These are phyloP conservation scores for Agrotis segetum DNA, from an alignment of 2,888 invertebrate genomes.

Conservation along the genomic window DNA sequence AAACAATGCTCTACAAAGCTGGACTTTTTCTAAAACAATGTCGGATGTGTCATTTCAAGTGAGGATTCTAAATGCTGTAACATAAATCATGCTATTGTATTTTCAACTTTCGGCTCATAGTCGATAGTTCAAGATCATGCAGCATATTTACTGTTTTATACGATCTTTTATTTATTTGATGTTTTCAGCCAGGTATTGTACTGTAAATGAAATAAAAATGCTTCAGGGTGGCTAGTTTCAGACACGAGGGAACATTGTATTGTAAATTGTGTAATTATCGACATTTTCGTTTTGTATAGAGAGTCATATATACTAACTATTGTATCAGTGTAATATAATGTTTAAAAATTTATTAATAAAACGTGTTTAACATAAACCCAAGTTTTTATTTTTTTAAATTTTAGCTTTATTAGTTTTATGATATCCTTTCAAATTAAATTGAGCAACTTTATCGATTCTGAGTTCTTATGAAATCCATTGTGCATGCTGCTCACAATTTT, in stretches of 20 bases:
- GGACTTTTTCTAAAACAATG: neutral
- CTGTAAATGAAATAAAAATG: slow-evolving; percentile 27
- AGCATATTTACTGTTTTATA: neutral
- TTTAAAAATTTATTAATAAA: slow-evolving; percentile 85
- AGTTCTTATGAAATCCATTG: neutral
- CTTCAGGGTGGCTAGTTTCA: slow-evolving; percentile 52
- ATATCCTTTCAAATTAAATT: neutral
- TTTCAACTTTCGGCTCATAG: neutral
- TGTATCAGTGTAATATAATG: slow-evolving; percentile 81
- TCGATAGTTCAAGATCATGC: neutral
- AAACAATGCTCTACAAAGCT: neutral
- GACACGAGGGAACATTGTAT: slow-evolving; percentile 44
- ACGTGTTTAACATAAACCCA: slow-evolving; percentile 73
- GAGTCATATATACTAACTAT: slow-evolving; percentile 82
- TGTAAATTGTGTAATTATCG: slow-evolving; percentile 80
- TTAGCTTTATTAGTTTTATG: too few species aligned
- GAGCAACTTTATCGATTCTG: neutral
- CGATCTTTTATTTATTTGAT: neutral
- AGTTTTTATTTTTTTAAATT: neutral
- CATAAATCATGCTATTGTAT: neutral
- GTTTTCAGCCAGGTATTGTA: neutral
- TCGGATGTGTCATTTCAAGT: neutral
- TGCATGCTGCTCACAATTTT: too few species aligned
- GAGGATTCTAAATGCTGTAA: neutral
- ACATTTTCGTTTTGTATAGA: slow-evolving; percentile 85